Base-by-base conservation (phyloP, 2,888 invertebrate genomes). In the Netelia melanura region DNA sequence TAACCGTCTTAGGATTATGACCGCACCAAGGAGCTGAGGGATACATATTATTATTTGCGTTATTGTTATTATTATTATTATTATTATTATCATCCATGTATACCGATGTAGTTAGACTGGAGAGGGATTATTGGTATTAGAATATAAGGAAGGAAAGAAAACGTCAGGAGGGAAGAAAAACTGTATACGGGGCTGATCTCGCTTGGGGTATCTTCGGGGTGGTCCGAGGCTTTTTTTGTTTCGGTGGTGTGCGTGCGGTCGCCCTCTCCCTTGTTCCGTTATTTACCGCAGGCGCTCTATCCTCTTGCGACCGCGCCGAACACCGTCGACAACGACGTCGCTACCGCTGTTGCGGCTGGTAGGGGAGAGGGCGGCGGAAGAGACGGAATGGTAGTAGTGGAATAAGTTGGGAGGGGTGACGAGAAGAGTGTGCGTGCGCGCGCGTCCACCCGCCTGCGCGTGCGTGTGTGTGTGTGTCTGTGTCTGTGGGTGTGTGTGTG, bases 381-480 rank as follows among this genome's bases (percentile, higher is more conserved):
- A 65, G 38, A 52, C 64, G 21, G 54, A 65, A 70, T 21, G 54
- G 58, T 11, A n/a, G 74, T 48, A 64, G 38, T 11, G 68, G 23
- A 67, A 48, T 65, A 74, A 56, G 44, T 52, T 17, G 52, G 56
- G 64, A 52, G 61, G 38, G 17, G 21, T 14, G 43, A n/a, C 43
- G 25, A 11, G 48, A 8, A 68, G 70, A 62, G n/a, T 43, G 56
- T 11, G 52, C 21, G 54, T 21, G 25, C 25, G 54, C 61, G 43
- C 56, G 21, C 25, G 44, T 21, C 21, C 21, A 21, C 30, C 30
- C 30, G 30, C 30, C 11, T 8, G 10, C 23, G 23, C 23, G 81
- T 71, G 48, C 52, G 48, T 93, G 93, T 92, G n/a, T 3, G 94
- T 30, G 21, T 21, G 0, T 21, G 0, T 21, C 21, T 21, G 21